Conservation (phyloP, 2,888 invertebrate species). For the Polymixis lichenea region DNA sequence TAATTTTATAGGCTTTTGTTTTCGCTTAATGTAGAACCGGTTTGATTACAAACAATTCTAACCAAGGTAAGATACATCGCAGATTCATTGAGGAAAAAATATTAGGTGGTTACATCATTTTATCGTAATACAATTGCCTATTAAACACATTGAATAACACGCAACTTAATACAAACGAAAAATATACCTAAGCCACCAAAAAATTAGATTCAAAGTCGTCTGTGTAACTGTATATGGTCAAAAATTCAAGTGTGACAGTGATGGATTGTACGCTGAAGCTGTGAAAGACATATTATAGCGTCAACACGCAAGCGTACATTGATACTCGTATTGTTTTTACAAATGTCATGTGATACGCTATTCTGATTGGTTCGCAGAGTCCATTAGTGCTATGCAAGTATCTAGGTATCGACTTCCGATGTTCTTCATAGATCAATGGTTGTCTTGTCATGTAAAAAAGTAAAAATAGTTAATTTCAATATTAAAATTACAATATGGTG, state of each 20-base stretch:
- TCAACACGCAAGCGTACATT: conserved; percentile 61
- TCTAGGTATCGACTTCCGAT: neutral
- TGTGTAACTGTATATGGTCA: conserved; percentile 46
- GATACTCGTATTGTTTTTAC: conserved; percentile 61
- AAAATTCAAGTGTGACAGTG: conserved; percentile 76
- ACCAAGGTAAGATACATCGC: conserved; percentile 1
- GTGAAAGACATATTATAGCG: conserved; percentile 70
- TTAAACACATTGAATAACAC: conserved; percentile 33
- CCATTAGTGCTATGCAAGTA: conserved; percentile 5
- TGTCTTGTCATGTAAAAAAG: neutral
- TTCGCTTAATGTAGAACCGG: neutral
- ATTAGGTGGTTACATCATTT: conserved; percentile 33
- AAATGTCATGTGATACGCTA: conserved; percentile 58
- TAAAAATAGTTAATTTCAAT: neutral
- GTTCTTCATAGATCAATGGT: neutral
- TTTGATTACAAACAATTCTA: conserved; percentile 11
- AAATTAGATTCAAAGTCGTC: conserved; percentile 21
- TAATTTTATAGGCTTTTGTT: conserved; percentile 13
- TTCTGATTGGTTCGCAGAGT: conserved; percentile 40
- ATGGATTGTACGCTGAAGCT: conserved; percentile 70
- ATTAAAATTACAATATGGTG: neutral
- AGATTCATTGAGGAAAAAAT: conserved; percentile 38
- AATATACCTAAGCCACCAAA: neutral
- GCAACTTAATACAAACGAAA: conserved; percentile 19
- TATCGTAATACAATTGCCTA: conserved; percentile 45